Conservation (phyloP, 1,140 invertebrate species). For the Achatina immaculata region DNA sequence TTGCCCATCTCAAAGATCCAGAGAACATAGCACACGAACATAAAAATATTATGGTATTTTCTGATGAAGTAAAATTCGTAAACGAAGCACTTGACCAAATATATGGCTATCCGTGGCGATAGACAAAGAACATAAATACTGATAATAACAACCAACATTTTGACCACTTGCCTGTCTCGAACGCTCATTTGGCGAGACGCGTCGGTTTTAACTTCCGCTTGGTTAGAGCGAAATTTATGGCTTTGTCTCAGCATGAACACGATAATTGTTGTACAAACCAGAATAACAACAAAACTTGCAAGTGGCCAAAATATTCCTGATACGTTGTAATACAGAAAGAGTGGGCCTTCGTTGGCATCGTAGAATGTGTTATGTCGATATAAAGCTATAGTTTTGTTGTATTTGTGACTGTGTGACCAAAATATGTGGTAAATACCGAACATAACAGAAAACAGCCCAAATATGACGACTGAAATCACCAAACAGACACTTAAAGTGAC, state of each 20-base stretch:
- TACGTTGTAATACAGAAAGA: conserved; percentile 4
- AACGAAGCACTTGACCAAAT: conserved; percentile 1
- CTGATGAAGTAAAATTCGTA: conserved; percentile 15
- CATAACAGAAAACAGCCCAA: conserved; percentile 7
- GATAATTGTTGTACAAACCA: conserved; percentile 24
- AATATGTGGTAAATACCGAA: conserved; percentile 25
- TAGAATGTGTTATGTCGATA: conserved; percentile 3
- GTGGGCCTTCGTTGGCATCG: not conserved
- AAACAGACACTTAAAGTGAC: conserved; percentile 8
- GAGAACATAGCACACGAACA: not conserved
- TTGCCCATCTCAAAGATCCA: conserved; percentile 13
- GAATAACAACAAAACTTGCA: conserved; percentile 6
- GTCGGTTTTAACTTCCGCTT: not conserved
- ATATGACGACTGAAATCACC: not conserved
- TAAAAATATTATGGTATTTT: conserved; percentile 21
- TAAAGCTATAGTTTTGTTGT: conserved; percentile 10
- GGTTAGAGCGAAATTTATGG: not conserved
- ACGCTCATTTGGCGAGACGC: not conserved
- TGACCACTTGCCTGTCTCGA: conserved; percentile 23
- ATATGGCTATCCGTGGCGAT: conserved; percentile 4
- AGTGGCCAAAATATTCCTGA: conserved; percentile 13
- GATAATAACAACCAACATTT: conserved; percentile 27
- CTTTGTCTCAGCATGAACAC: not conserved
- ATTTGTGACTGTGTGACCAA: not conserved
- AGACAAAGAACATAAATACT: not conserved